A percentile compares a stretch with the other conserved stretches of the same genome.
Evolutionary conservation across 2,797 vertebrate species (phyloP).

Genomic region (Falco cherrug): DNA sequence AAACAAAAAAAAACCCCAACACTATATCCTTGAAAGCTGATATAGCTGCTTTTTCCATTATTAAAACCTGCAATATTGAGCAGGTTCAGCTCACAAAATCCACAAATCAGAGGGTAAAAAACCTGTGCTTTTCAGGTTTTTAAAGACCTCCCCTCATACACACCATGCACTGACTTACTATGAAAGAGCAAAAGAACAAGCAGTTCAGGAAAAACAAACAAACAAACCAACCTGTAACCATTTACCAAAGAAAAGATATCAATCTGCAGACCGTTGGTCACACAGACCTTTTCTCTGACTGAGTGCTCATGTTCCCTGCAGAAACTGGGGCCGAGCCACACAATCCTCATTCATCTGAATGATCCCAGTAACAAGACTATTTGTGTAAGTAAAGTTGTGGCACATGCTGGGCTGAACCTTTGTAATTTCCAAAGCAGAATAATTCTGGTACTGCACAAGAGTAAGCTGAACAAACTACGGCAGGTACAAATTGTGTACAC

Average conservation of each 20-base stretch:
- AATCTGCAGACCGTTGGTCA: background rate
- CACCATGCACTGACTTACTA: background rate
- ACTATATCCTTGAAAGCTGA: background rate
- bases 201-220: background rate
- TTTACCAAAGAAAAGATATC: background rate
- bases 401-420: background rate
- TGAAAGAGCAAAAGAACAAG: background rate
- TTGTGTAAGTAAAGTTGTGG: background rate
- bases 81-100: background rate
- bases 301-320: background rate
- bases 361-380: background rate
- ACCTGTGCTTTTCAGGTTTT: rapidly evolving
- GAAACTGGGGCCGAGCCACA: background rate
- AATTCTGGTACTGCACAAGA: background rate
- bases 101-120: background rate
- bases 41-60: background rate
- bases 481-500: background rate
- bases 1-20: background rate
- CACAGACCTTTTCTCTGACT: background rate
- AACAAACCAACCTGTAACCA: background rate
- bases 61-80: background rate
- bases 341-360: background rate
- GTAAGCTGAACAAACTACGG: background rate
- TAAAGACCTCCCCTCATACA: background rate
- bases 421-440: background rate